phyloP scores from a whole-genome alignment of 2,113 vertebrate genomes.

The Zootoca vivipara region DNA sequence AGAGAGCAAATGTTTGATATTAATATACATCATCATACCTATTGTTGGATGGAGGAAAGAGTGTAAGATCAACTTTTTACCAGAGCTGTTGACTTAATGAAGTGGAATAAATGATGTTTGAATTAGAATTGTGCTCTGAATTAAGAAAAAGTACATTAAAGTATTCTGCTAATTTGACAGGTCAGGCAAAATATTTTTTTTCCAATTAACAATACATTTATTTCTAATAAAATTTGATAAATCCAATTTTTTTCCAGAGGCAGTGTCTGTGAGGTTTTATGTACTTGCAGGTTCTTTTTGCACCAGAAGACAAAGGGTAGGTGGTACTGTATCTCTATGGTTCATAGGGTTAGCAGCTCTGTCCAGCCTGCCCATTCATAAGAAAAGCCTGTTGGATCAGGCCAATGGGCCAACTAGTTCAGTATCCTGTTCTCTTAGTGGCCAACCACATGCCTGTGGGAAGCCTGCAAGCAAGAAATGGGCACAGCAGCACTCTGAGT shows the following conservation, averaged over 20 bases:
- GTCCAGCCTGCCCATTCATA: too few species aligned
- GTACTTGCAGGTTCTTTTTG: neutral
- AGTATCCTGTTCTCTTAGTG: too few species aligned
- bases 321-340: neutral
- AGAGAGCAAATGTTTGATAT: rapidly evolving
- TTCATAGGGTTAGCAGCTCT: neutral
- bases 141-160: constrained; percentile 4
- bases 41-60: constrained; percentile 3
- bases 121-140: neutral
- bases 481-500: too few species aligned
- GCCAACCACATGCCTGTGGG: too few species aligned
- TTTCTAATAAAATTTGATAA: neutral
- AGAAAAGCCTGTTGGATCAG: too few species aligned
- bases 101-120: constrained; percentile 20
- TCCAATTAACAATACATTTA: constrained; percentile 26
- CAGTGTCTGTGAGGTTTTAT: neutral
- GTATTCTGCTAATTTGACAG: neutral
- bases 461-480: too few species aligned
- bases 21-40: neutral
- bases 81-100: constrained; percentile 30
- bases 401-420: too few species aligned
- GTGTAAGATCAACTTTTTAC: constrained; percentile 7
- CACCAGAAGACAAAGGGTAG: neutral
- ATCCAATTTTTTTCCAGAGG: neutral
- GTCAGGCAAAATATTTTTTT: constrained; percentile 42